These are phyloP conservation scores for Anthopleura sola DNA, from an alignment of 64 coral and sea anemone species.

Conservation along the genomic window DNA sequence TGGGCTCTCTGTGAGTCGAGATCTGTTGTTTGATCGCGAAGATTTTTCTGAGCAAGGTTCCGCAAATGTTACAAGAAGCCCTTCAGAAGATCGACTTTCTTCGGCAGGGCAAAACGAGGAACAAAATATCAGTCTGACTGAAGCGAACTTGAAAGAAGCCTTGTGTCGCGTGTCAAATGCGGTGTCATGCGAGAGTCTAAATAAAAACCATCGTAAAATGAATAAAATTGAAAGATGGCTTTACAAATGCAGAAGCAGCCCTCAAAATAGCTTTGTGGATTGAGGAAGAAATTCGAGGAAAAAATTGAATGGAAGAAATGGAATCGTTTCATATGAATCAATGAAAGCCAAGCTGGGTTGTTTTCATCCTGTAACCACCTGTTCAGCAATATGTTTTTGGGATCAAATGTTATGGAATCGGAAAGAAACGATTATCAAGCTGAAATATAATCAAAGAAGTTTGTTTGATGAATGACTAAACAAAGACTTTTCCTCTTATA, in stretches of 20 bases:
- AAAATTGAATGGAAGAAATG: background rate
- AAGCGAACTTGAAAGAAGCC: slow-evolving; percentile 72
- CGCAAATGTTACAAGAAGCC: slow-evolving; percentile 69
- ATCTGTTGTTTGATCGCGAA: slow-evolving; percentile 52
- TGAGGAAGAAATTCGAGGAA: background rate
- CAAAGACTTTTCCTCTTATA: background rate
- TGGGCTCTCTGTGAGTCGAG: slow-evolving; percentile 76
- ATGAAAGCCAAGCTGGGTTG: background rate
- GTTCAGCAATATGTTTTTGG: background rate
- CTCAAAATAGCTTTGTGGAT: slow-evolving; percentile 8
- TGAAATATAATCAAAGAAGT: background rate
- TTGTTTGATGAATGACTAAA: background rate
- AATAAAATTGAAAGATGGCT: slow-evolving; percentile 89
- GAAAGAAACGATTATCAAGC: background rate
- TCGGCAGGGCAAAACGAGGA: slow-evolving; percentile 54
- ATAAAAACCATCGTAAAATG: slow-evolving; percentile 53
- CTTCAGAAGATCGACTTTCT: slow-evolving; percentile 72
- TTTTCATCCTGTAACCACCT: background rate
- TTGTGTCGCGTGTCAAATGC: slow-evolving; percentile 43
- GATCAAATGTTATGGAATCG: background rate
- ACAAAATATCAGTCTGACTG: slow-evolving; percentile 46
- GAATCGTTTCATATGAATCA: background rate
- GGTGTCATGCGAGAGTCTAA: slow-evolving; percentile 61
- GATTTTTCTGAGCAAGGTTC: slow-evolving; percentile 70
- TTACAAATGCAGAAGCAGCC: slow-evolving; percentile 45